Conservation (phyloP, 2,113 vertebrate genomes). For the Ctenomys sociabilis region DNA sequence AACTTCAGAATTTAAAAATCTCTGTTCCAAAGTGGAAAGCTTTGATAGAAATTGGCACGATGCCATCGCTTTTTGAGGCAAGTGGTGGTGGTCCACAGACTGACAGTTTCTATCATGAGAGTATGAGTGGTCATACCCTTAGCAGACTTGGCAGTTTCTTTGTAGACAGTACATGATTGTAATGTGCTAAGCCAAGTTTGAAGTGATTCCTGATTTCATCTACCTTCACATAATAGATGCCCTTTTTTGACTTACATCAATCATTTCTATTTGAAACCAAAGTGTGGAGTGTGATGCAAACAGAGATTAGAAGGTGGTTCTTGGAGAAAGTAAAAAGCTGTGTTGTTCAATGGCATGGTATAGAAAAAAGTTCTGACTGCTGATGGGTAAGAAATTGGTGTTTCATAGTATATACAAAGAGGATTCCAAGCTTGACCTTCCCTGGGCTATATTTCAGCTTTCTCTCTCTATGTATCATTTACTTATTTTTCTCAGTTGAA, state of each 20-base stretch:
- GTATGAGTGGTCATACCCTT: conserved; percentile 49
- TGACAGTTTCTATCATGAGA: not conserved
- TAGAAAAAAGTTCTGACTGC: not conserved
- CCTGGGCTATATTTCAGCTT: not conserved
- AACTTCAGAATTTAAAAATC: not conserved
- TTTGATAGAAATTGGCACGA: not conserved
- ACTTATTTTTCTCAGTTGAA: conserved; percentile 16
- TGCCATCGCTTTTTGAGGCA: not conserved
- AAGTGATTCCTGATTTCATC: conserved; percentile 24
- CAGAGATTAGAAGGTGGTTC: not conserved
- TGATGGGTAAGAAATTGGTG: not conserved
- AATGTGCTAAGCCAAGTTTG: conserved; percentile 32
- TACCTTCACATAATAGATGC: not conserved
- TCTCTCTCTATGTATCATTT: not conserved
- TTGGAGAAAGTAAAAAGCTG: not conserved
- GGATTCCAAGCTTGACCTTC: not conserved
- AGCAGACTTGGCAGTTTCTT: conserved; percentile 47
- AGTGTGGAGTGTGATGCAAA: not conserved
- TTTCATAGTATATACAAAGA: not conserved
- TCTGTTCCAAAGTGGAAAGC: not conserved
- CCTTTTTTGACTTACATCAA: not conserved
- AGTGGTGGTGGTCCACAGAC: not conserved
- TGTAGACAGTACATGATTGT: conserved; percentile 55
- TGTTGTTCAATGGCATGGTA: not conserved
- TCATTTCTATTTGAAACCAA: not conserved